Evolutionary conservation across 2,113 vertebrate genomes (phyloP), one percentile per base, ranked within the genome.

Genomic region (Benthochromis sp.): DNA sequence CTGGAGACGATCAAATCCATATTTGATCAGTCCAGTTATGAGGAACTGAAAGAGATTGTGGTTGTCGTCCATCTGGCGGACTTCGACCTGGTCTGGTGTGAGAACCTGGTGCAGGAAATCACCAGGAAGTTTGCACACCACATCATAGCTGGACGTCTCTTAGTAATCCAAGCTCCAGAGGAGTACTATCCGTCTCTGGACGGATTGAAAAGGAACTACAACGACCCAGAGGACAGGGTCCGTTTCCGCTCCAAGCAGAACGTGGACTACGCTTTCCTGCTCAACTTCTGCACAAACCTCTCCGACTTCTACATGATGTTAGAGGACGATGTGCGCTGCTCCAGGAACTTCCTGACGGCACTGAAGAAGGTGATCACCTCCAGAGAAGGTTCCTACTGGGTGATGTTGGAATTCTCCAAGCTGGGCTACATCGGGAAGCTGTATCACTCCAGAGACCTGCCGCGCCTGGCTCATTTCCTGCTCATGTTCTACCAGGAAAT

Each of bases 401-500:
- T 99, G 86, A 99, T 97, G 17, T 93, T 99, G 92, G 99, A 99
- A 92, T 99, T 99, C 94, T 99, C 99, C 85, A 99, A 99, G 92
- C 96, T 99, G 89, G 99, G 99, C 3, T 99, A 99, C 94, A 99
- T 99, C 73, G 99, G 99, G 90, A 99, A 99, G 89, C 97, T 99
- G 55, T 99, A 99, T 95, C 96, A 97, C 92, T 96, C 97, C 52
- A 93, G 88, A 85, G 97, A 97, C 92, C 97, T 99, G 61, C 97
- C 98, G 6, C 97, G 99, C 2, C 84, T 99, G 92, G 99, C 98
- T 14, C 98, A 98, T 87, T 99, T 99, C 97, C 96, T 99, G 90
- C 95, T 99, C 94, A 99, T 99, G 98, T 99, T 99, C 95, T 99
- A 99, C 96, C 99, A 99, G 95, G 98, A 99, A 95, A 99, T 99